Evolutionary conservation across 1,140 invertebrate species (phyloP).

Genomic region (Coenobita brevimanus): DNA sequence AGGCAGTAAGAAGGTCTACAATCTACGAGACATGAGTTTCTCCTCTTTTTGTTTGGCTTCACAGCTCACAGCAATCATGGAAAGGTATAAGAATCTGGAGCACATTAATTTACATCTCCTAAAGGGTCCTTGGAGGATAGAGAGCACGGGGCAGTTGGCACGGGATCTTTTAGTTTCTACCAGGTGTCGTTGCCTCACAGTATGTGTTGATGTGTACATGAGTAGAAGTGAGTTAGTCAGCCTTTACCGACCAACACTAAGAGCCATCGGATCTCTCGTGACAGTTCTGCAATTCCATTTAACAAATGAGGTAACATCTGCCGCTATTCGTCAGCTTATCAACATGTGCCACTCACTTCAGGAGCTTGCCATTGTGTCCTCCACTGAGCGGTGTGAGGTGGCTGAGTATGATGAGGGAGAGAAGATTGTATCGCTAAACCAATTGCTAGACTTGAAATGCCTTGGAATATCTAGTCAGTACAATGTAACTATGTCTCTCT

Average conservation of each 20-base stretch:
- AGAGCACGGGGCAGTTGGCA: constrained; percentile 25
- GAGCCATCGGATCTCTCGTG: constrained; percentile 12
- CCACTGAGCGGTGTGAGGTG: constrained; percentile 48
- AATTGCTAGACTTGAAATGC: constrained; percentile 19
- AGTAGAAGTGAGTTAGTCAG: constrained; percentile 29
- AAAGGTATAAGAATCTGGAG: constrained; percentile 17
- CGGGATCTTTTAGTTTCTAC: constrained; percentile 20
- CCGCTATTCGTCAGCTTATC: constrained; percentile 24
- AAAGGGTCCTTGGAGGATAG: constrained; percentile 45
- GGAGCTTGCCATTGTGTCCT: constrained; percentile 36
- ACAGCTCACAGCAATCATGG: constrained; percentile 25
- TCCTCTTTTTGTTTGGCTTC: constrained; percentile 41
- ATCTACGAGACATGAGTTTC: constrained; percentile 44
- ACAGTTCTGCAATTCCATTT: constrained; percentile 43
- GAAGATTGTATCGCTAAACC: not conserved
- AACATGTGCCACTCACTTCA: constrained; percentile 36
- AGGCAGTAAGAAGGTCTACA: not conserved
- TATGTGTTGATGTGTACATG: constrained; percentile 52
- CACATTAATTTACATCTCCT: constrained; percentile 49
- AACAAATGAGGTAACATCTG: constrained; percentile 44
- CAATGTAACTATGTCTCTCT: constrained; percentile 38
- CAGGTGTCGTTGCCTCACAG: constrained; percentile 28
- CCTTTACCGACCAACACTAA: constrained; percentile 17
- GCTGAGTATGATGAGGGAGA: constrained; percentile 1
- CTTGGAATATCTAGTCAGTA: constrained; percentile 43